Percentiles rank a stretch among this genome's conserved stretches.
These are phyloP conservation scores for Lordiphosa stackelbergi DNA, from an alignment of 1,140 invertebrate genomes.

Conservation along the genomic window DNA sequence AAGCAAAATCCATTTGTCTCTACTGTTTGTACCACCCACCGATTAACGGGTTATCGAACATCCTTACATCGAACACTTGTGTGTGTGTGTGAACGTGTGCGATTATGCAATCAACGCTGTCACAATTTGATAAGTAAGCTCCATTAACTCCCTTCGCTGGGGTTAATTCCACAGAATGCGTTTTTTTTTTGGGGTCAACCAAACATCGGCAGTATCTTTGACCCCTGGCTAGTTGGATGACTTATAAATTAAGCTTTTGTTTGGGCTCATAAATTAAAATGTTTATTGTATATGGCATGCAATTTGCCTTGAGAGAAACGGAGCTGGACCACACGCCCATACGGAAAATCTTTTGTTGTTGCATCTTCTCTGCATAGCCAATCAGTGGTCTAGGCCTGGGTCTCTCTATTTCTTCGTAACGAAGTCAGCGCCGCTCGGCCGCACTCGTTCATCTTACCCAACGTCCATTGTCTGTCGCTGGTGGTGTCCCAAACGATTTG, in stretches of 20 bases:
- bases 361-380: constrained; percentile 18
- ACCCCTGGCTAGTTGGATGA: constrained; percentile 2
- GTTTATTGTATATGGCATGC: constrained; percentile 22
- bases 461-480: constrained; percentile 8
- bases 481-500: constrained; percentile 2
- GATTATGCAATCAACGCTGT: too few species aligned
- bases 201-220: constrained; percentile 6
- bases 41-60: too few species aligned
- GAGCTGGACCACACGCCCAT: constrained; percentile 17
- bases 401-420: constrained; percentile 5
- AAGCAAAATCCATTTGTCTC: too few species aligned
- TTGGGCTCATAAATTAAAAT: constrained; percentile 34
- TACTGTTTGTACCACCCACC: too few species aligned
- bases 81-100: too few species aligned
- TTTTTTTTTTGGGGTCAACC: not conserved
- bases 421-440: constrained; percentile 1
- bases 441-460: constrained; percentile 8
- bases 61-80: too few species aligned
- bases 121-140: too few species aligned
- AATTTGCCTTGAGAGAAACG: constrained; percentile 22
- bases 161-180: not conserved
- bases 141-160: not conserved
- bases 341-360: constrained; percentile 1
- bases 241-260: constrained; percentile 21
- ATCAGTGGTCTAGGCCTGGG: constrained; percentile 10